Base-by-base conservation (phyloP, 1,140 invertebrate species). In the Mactra quadrangularis region DNA sequence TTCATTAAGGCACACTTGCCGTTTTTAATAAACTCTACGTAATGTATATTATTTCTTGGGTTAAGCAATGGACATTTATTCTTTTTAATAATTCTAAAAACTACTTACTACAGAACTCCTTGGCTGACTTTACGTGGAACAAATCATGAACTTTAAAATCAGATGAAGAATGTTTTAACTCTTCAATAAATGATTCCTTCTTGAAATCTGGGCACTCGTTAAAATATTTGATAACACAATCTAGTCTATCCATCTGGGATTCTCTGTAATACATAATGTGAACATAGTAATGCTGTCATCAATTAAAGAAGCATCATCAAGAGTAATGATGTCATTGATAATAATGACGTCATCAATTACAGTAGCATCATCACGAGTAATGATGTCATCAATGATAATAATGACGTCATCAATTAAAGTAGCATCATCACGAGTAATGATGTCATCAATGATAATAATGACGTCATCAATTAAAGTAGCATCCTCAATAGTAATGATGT, bases 81-180 rank as follows among this genome's bases (percentile, higher is more conserved):
- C n/a, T n/a, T n/a, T n/a, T n/a, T n/a, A n/a, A n/a, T n/a, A n/a
- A n/a, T n/a, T n/a, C n/a, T n/a, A n/a, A n/a, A n/a, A n/a, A n/a
- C 1, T 13, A 76, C 74, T 47, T 76, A 76, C 74, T 50, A 33
- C 74, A 76, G 33, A 76, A 76, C 29, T 76, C 74, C 3, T 76
- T 29, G 4, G 74, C 74, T 29, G 55, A 62, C 15, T 33, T 45
- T 27, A 76, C 57, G 33, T 76, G 74, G 35, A 76, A 76, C 11
- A 76, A 45, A 27, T 76, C 74, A 13, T 33, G 27, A n/a, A 57
- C 57, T 50, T 47, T 22, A 22, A 76, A 60, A 6, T 53, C n/a
- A 3, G 74, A 41, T 7, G 35, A 35, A 31, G 53, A 19, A 25
- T 75, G 53, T 64, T 60, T 45, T 1, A 76, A 41, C 7, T 45